Percentiles rank a stretch among this genome's conserved stretches.
These are phyloP conservation scores for Bos taurus DNA, from an alignment of 2,113 vertebrate genomes.

Conservation along the genomic window DNA sequence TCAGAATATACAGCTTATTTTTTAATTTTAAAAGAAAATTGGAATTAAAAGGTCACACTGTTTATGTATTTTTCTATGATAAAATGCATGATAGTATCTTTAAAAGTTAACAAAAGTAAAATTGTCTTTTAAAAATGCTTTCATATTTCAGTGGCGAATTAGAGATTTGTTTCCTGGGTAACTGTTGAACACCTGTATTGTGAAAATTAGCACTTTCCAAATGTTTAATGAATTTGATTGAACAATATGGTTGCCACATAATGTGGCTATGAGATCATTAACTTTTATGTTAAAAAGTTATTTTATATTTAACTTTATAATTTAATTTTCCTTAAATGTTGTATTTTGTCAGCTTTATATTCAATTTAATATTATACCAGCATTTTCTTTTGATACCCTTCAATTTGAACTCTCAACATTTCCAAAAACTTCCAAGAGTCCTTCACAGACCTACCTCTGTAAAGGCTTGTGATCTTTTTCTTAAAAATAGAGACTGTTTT, in stretches of 20 bases:
- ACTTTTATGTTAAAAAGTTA: not conserved
- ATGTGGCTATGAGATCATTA: not conserved
- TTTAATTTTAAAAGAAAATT: constrained; percentile 26
- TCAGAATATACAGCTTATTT: not conserved
- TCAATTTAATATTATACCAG: not conserved
- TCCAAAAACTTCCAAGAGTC: not conserved
- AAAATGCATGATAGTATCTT: not conserved
- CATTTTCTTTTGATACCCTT: not conserved
- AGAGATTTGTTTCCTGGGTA: not conserved
- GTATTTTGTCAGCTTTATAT: not conserved
- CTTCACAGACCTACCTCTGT: not conserved
- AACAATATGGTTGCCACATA: not conserved
- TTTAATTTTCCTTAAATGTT: not conserved
- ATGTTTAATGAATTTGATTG: not conserved
- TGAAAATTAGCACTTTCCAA: not conserved
- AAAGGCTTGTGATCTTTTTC: not conserved
- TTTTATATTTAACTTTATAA: not conserved
- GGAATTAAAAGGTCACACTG: not conserved
- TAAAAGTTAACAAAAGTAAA: not conserved
- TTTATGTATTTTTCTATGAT: not conserved
- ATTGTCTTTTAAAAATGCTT: not conserved
- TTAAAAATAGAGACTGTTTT: not conserved
- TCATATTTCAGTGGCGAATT: not conserved
- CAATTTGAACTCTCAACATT: not conserved
- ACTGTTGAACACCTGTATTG: not conserved